Conservation (phyloP, 1,140 invertebrate species). For the Drosophila funebris region DNA sequence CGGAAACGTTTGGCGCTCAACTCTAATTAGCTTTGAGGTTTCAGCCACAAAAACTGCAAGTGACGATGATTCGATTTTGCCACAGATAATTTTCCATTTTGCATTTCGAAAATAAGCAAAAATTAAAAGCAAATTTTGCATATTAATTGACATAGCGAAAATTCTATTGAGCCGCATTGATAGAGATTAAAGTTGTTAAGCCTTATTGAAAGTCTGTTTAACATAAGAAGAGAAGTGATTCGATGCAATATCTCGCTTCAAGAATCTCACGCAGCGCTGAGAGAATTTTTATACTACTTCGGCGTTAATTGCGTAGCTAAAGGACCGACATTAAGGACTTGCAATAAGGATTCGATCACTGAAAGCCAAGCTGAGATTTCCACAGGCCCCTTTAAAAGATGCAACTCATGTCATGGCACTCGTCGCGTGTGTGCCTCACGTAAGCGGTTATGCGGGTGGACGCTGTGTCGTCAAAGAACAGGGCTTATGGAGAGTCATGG, state of each 20-base stretch:
- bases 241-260: background rate
- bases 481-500: constrained; percentile 62
- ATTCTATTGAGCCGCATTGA: background rate
- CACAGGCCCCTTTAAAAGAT: constrained; percentile 28
- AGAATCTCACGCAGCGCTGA: background rate
- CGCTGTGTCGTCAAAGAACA: constrained; percentile 16
- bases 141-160: background rate
- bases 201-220: no score
- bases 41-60: constrained; percentile 35
- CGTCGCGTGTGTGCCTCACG: constrained; percentile 59
- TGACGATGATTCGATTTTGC: constrained; percentile 9
- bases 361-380: constrained; percentile 39
- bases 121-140: background rate
- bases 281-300: background rate
- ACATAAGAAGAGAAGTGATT: background rate
- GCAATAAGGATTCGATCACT: constrained; percentile 23
- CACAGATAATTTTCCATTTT: constrained; percentile 8
- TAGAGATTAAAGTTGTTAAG: background rate
- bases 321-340: constrained; percentile 41
- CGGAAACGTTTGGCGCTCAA: constrained; percentile 63
- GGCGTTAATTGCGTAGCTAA: constrained; percentile 46
- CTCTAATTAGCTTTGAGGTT: constrained; percentile 75
- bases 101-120: background rate
- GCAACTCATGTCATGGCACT: constrained; percentile 62
- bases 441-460: constrained; percentile 47